phyloP scores from a whole-genome alignment of 2,113 vertebrate genomes.

The Thalassoma bifasciatum region DNA sequence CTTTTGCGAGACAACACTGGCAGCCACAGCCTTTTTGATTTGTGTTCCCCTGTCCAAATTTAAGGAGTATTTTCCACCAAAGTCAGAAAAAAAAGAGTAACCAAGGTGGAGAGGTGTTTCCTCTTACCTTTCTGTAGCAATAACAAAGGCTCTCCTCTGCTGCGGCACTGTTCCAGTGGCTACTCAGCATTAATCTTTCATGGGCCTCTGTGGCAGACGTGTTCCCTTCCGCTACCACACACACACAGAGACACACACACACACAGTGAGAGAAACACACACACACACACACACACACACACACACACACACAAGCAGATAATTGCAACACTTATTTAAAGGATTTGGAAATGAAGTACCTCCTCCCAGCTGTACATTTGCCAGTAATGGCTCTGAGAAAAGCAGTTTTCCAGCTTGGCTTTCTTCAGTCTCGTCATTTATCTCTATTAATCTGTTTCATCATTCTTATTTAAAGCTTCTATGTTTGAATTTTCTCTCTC shows the following conservation, averaged over 20 bases:
- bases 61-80: not conserved
- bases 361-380: slow-evolving; percentile 42
- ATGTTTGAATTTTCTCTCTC: slow-evolving; percentile 19
- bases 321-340: slow-evolving; percentile 65
- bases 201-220: slow-evolving; percentile 41
- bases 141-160: slow-evolving; percentile 42
- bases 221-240: slow-evolving; percentile 24
- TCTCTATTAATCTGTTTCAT: slow-evolving; percentile 54
- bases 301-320: slow-evolving; percentile 48
- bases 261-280: slow-evolving; percentile 40
- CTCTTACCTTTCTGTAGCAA: slow-evolving; percentile 16
- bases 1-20: not conserved
- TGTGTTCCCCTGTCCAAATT: not conserved
- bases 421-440: slow-evolving; percentile 24
- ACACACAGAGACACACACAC: slow-evolving; percentile 16
- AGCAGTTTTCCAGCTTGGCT: slow-evolving; percentile 30
- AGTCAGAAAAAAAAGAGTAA: not conserved
- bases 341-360: slow-evolving; percentile 52
- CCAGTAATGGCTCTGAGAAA: slow-evolving; percentile 36
- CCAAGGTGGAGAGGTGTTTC: slow-evolving; percentile 23
- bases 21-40: not conserved
- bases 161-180: slow-evolving; percentile 37
- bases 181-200: slow-evolving; percentile 69
- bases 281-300: slow-evolving; percentile 29
- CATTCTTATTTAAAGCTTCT: slow-evolving; percentile 7